These are phyloP conservation scores for Siphonodentalium dalli DNA, from an alignment of 2,888 invertebrate genomes.

Conservation along the genomic window DNA sequence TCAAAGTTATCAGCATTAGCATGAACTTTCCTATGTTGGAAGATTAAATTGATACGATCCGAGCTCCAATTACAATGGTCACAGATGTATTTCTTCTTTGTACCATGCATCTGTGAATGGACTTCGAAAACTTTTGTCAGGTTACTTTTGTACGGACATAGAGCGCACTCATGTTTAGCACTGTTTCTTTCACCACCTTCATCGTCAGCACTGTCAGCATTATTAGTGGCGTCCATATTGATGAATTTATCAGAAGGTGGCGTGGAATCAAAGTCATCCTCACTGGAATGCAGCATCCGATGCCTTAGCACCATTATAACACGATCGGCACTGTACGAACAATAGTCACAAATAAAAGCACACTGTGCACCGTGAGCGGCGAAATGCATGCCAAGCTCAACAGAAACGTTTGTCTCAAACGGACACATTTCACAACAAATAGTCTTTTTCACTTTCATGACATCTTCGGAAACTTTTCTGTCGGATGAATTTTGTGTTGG, in stretches of 20 bases:
- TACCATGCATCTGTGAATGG: conserved; percentile 52
- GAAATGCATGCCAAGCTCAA: conserved; percentile 43
- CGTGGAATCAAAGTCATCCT: conserved; percentile 35
- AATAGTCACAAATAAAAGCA: conserved; percentile 41
- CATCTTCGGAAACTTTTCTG: conserved; percentile 18
- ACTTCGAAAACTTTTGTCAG: conserved; percentile 45
- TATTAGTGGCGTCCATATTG: conserved; percentile 31
- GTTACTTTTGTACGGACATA: conserved; percentile 49
- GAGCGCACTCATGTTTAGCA: too few species aligned
- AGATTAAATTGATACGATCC: conserved; percentile 47
- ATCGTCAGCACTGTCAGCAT: conserved; percentile 16
- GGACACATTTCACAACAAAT: conserved; percentile 43
- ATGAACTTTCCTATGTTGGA: conserved; percentile 54
- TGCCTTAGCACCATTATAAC: conserved; percentile 40
- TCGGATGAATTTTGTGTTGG: conserved; percentile 1
- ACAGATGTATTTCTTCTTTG: conserved; percentile 49
- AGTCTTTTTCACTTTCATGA: conserved; percentile 28
- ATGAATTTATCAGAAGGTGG: conserved; percentile 31
- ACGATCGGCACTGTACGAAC: conserved; percentile 38
- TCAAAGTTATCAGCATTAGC: conserved; percentile 36
- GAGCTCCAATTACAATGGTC: conserved; percentile 59
- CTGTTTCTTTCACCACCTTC: conserved; percentile 28
- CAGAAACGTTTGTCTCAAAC: conserved; percentile 38
- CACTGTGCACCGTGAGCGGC: conserved; percentile 33
- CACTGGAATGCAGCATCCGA: conserved; percentile 39